A percentile compares a stretch with the other conserved stretches of the same genome.
phyloP scores from a whole-genome alignment of 1,140 invertebrate genomes.

The Ips nitidus region DNA sequence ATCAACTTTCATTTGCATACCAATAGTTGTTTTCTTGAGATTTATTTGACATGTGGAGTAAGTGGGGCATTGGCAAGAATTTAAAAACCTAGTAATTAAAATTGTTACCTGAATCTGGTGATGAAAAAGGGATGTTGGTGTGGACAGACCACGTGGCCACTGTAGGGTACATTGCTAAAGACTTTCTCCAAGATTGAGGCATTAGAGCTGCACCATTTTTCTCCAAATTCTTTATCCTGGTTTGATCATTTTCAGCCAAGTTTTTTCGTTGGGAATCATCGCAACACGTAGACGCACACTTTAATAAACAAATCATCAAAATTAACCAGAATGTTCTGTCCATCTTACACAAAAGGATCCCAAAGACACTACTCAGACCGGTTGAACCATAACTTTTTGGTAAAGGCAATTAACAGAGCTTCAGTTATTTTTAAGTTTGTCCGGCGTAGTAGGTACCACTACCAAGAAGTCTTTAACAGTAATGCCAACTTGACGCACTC shows the following conservation, averaged over 20 bases:
- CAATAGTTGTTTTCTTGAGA: too few relatives aligned
- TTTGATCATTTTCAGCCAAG: neutral
- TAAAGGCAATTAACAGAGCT: constrained; percentile 18
- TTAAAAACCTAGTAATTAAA: too few relatives aligned
- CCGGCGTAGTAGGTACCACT: constrained; percentile 18
- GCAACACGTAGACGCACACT: constrained; percentile 15
- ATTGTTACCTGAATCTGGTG: neutral
- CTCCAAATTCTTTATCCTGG: neutral
- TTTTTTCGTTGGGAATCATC: constrained; percentile 4
- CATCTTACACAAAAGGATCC: constrained; percentile 19
- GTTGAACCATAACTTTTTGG: constrained; percentile 24
- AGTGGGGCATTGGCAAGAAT: too few relatives aligned
- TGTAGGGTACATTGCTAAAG: constrained; percentile 39
- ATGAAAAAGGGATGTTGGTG: constrained; percentile 30
- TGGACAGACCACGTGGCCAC: constrained; percentile 40
- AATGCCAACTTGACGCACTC: constrained; percentile 13
- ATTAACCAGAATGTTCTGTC: constrained; percentile 12
- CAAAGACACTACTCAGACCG: constrained; percentile 15
- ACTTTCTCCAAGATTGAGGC: constrained; percentile 28
- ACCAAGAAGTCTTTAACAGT: constrained; percentile 15
- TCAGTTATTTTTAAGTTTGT: constrained; percentile 13
- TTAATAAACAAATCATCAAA: constrained; percentile 15
- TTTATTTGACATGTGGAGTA: too few relatives aligned
- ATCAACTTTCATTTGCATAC: too few relatives aligned
- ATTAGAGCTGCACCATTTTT: constrained; percentile 10